These are phyloP conservation scores for Halichondria panicea DNA, from an alignment of 37 sponge, comb jelly and placozoan species.

Conservation along the genomic window DNA sequence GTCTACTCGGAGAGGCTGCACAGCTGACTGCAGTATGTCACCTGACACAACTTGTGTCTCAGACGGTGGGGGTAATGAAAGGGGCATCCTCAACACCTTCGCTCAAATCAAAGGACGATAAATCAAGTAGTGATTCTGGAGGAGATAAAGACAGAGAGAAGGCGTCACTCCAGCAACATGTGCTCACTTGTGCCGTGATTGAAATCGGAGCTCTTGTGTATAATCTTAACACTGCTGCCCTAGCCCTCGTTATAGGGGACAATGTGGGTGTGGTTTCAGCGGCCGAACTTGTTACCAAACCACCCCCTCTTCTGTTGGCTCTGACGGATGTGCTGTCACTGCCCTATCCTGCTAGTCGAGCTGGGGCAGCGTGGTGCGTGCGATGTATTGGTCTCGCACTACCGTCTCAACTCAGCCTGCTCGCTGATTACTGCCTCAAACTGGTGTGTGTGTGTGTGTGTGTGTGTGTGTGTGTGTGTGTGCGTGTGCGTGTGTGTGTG, in stretches of 20 bases:
- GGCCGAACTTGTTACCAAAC: not conserved
- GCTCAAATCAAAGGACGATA: not conserved
- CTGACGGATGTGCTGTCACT: conserved; percentile 58
- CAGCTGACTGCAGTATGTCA: conserved; percentile 85
- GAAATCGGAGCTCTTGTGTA: conserved; percentile 66
- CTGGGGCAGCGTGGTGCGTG: conserved; percentile 89
- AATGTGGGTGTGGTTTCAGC: not conserved
- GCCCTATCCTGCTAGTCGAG: conserved; percentile 61
- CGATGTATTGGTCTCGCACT: conserved; percentile 81
- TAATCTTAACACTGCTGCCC: conserved; percentile 77
- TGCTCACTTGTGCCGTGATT: conserved; percentile 63
- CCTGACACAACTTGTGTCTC: conserved; percentile 60
- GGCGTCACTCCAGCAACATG: conserved; percentile 46
- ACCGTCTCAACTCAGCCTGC: conserved; percentile 83
- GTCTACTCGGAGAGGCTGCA: conserved; percentile 82
- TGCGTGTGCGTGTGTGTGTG: conserved; percentile 15
- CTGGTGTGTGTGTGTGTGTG: conserved; percentile 11
- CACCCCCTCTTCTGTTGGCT: conserved; percentile 55
- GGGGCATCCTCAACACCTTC: not conserved
- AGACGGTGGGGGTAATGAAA: conserved; percentile 19
- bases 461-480: conserved; percentile 18
- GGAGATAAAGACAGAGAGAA: conserved; percentile 3
- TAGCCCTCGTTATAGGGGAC: conserved; percentile 62
- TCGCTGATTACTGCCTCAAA: conserved; percentile 71
- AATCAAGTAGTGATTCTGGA: not conserved